Base-by-base conservation (phyloP, 2,797 vertebrate genomes). In the Pantherophis vulpinus region DNA sequence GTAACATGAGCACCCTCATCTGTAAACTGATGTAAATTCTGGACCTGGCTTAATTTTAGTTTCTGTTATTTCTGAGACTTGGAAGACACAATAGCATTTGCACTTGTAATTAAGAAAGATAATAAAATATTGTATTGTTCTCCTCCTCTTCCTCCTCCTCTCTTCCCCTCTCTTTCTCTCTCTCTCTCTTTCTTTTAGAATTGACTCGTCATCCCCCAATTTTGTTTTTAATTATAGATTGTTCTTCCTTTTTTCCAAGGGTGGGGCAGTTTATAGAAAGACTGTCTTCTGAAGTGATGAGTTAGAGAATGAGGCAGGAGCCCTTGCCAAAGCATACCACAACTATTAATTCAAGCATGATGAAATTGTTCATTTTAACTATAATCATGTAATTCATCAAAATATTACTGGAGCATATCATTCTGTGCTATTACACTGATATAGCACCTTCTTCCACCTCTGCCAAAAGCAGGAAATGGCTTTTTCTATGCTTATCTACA, bases 361-460 rank as follows among this genome's bases (percentile, higher is more conserved):
- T 98, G 98, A 98, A 98, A 98, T 98, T 98, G 98, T 98, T 99
- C 98, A 98, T 98, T 98, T 98, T 98, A 98, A 97, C 97, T 98
- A 97, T 99, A 99, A 99, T 99, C 98, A 98, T 97, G 98, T 98
- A 98, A 98, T 99, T 99, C 98, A 98, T 99, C 99, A 99, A 98
- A 98, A 98, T 95, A 98, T 97, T 97, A 97, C 97, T 97, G 98
- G 97, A 98, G 98, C 98, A 97, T 98, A 97, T 98, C 98, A 97
- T 96, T 97, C 96, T 97, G 97, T 97, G 97, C 97, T 97, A 98
- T 97, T 98, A 97, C 96, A 97, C 97, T 98, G 98, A 98, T 97
- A 97, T 87, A 98, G 97, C 96, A 98, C 97, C 97, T 97, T 98
- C 97, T 97, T 97, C 96, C 97, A 98, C 97, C 96, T 97, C 94